A percentile compares a stretch with the other conserved stretches of the same genome.
These are phyloP conservation scores for Mythimna albipuncta DNA, from an alignment of 2,888 invertebrate species.

Conservation along the genomic window DNA sequence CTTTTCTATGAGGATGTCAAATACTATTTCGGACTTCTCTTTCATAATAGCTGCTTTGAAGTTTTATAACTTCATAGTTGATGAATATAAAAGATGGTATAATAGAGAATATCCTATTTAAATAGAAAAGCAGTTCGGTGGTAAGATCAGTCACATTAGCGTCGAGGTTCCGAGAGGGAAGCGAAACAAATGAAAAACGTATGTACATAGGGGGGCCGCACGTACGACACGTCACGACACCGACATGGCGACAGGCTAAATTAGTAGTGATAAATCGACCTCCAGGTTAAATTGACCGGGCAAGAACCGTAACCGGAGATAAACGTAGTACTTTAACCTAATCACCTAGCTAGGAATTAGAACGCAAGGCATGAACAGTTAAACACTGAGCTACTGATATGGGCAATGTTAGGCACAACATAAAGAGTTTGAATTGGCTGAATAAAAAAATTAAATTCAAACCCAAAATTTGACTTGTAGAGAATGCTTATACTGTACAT, in stretches of 20 bases:
- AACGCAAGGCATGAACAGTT: slow-evolving; percentile 5
- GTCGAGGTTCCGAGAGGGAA: neutral
- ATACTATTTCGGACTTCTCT: too few species aligned
- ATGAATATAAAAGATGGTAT: too few species aligned
- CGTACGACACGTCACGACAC: slow-evolving; percentile 20
- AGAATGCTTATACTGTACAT: too few species aligned
- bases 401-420: neutral
- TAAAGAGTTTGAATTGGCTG: neutral
- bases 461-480: too few species aligned
- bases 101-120: neutral
- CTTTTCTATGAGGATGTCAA: too few species aligned
- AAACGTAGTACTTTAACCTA: slow-evolving; percentile 19
- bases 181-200: slow-evolving; percentile 11
- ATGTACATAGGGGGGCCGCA: neutral
- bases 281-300: slow-evolving; percentile 6
- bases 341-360: slow-evolving; percentile 9
- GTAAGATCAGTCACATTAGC: neutral
- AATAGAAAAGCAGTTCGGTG: neutral
- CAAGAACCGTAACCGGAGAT: slow-evolving; percentile 11
- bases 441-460: too few species aligned
- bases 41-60: too few species aligned
- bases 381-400: neutral
- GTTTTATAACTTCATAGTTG: too few species aligned
- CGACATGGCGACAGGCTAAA: slow-evolving; percentile 5
- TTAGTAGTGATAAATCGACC: slow-evolving; percentile 30